A percentile compares a stretch with the other conserved stretches of the same genome.
These are phyloP conservation scores for Poeciliopsis infans DNA, from an alignment of 2,797 vertebrate genomes.

Conservation along the genomic window DNA sequence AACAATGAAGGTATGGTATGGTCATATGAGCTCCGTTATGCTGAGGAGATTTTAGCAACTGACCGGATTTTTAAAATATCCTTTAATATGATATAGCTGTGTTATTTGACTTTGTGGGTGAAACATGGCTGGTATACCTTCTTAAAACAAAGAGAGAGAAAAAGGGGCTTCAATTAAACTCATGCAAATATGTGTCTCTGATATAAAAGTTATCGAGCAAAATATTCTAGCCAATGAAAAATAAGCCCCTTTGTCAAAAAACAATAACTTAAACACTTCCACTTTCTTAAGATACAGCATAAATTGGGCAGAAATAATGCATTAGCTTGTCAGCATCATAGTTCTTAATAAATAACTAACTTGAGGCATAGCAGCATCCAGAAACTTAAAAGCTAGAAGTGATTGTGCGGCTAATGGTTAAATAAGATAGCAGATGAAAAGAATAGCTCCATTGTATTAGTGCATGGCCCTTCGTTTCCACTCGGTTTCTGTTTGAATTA, in stretches of 20 bases:
- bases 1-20: neutral
- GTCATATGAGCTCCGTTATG: neutral
- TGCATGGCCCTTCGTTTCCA: neutral
- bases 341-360: neutral
- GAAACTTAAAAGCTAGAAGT: constrained; percentile 5
- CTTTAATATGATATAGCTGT: neutral
- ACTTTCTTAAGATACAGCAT: neutral
- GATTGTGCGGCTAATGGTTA: neutral
- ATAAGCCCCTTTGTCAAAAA: neutral
- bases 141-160: neutral
- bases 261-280: neutral
- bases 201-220: neutral
- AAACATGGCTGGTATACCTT: neutral
- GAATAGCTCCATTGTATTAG: neutral
- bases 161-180: neutral
- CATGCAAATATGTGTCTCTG: neutral
- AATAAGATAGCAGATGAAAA: neutral
- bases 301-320: neutral
- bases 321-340: constrained; percentile 2
- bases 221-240: neutral
- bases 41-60: neutral
- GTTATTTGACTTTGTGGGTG: neutral
- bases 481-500: constrained; percentile 9
- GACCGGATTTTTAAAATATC: neutral
- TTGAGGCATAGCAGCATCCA: constrained; percentile 13